Evolutionary conservation across 92 coral and sea anemone species (phyloP).

Genomic region (Porites divaricata): DNA sequence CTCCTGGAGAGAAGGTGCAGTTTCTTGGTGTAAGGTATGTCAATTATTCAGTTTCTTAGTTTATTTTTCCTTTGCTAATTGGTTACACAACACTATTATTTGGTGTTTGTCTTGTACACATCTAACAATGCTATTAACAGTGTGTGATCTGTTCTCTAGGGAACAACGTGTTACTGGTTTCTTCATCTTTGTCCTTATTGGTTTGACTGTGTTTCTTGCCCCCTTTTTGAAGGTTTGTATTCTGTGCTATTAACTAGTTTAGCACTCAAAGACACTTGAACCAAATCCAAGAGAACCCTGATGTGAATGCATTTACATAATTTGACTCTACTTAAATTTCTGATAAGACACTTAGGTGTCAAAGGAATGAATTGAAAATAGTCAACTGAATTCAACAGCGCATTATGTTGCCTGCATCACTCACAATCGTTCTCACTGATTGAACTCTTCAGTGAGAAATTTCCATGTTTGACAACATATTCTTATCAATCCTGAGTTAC

Average conservation of each 20-base stretch:
- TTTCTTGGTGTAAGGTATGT: slow-evolving; percentile 95
- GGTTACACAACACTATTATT: neutral
- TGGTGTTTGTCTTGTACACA: neutral
- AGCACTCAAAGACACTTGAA: neutral
- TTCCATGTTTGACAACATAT: too few species aligned
- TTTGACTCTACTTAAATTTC: too few species aligned
- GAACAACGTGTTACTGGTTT: slow-evolving; percentile 96
- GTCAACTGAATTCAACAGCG: too few species aligned
- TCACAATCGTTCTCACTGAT: too few species aligned
- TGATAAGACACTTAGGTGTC: too few species aligned
- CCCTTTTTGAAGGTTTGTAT: slow-evolving; percentile 82
- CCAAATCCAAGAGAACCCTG: too few species aligned
- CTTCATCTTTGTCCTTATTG: slow-evolving; percentile 87
- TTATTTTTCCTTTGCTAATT: neutral
- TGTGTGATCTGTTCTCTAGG: slow-evolving; percentile 37
- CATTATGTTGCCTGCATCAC: too few species aligned
- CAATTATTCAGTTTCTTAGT: neutral
- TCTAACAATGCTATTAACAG: neutral
- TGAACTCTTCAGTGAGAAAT: too few species aligned
- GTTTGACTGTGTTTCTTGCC: slow-evolving; percentile 89
- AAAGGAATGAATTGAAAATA: too few species aligned
- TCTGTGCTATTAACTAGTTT: neutral
- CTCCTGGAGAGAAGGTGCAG: slow-evolving; percentile 95
- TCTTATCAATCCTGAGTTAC: too few species aligned
- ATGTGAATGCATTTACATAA: too few species aligned